Evolutionary conservation across 2,797 vertebrate genomes (phyloP).

Genomic region (Mycteria americana): DNA sequence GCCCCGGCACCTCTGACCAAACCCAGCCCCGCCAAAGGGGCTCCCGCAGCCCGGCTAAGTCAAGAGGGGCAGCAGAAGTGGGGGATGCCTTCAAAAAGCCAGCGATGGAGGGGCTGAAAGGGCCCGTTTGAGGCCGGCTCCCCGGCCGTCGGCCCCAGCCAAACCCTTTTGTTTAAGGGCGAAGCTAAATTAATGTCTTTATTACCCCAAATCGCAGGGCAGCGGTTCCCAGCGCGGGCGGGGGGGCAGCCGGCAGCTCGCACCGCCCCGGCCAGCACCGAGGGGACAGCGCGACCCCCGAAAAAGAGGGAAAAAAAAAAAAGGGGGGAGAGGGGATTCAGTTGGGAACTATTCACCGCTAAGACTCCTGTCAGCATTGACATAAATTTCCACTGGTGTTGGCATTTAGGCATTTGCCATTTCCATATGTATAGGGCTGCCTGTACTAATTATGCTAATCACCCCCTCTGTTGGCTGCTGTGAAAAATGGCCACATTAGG

Average conservation of each 20-base stretch:
- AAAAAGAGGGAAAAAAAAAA: constrained; percentile 19
- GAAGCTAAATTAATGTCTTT: constrained; percentile 69
- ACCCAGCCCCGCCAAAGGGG: constrained; percentile 29
- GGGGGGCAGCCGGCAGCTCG: constrained; percentile 8
- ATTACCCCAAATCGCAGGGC: constrained; percentile 60
- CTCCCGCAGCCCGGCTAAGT: not conserved
- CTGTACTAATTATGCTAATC: constrained; percentile 98
- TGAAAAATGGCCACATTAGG: constrained; percentile 97
- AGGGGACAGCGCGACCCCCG: constrained; percentile 57
- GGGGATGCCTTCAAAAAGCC: constrained; percentile 65
- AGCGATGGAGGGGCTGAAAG: constrained; percentile 24
- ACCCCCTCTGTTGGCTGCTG: constrained; percentile 93
- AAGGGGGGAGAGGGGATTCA: constrained; percentile 70
- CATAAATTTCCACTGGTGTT: constrained; percentile 94
- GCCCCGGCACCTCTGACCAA: constrained; percentile 73
- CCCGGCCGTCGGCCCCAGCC: not conserved
- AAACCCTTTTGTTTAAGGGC: constrained; percentile 59
- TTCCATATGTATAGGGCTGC: constrained; percentile 97
- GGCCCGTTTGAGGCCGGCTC: constrained; percentile 37
- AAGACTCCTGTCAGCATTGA: constrained; percentile 90
- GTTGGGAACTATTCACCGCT: constrained; percentile 88
- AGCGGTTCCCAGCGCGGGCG: constrained; percentile 38
- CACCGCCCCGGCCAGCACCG: constrained; percentile 16
- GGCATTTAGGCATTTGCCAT: constrained; percentile 93
- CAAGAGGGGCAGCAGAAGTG: constrained; percentile 64